These are phyloP conservation scores for Anguilla japonica DNA, from an alignment of 2,113 vertebrate species.

Conservation along the genomic window DNA sequence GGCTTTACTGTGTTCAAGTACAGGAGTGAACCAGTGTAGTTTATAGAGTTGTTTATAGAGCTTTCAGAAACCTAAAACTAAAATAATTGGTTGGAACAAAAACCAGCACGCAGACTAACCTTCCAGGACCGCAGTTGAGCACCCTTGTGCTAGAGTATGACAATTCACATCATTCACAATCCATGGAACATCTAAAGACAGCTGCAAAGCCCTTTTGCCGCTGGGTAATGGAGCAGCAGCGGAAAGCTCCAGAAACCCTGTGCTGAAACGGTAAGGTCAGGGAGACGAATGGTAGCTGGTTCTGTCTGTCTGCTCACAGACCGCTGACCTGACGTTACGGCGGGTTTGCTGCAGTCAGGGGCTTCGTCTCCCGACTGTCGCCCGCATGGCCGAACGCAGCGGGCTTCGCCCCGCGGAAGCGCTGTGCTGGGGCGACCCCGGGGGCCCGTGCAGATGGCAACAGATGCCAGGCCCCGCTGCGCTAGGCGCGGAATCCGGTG, in stretches of 20 bases:
- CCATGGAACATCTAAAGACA: neutral
- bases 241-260: neutral
- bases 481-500: constrained; percentile 15
- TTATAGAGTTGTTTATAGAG: no score
- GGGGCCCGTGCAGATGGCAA: constrained; percentile 13
- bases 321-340: neutral
- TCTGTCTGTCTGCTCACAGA: neutral
- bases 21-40: no score
- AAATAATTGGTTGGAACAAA: no score
- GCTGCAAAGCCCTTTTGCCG: neutral
- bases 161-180: neutral
- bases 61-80: no score
- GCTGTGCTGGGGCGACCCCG: neutral
- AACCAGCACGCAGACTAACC: no score
- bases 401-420: constrained; percentile 15
- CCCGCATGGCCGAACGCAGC: neutral
- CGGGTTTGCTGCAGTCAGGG: neutral
- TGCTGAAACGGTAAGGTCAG: neutral
- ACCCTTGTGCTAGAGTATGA: no score
- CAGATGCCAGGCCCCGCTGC: constrained; percentile 35
- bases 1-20: no score
- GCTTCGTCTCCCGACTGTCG: neutral
- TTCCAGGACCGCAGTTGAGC: no score
- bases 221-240: neutral
- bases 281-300: neutral